A percentile compares a stretch with the other conserved stretches of the same genome.
phyloP scores from a whole-genome alignment of 2,797 vertebrate species.

The Eulemur albifrons region DNA sequence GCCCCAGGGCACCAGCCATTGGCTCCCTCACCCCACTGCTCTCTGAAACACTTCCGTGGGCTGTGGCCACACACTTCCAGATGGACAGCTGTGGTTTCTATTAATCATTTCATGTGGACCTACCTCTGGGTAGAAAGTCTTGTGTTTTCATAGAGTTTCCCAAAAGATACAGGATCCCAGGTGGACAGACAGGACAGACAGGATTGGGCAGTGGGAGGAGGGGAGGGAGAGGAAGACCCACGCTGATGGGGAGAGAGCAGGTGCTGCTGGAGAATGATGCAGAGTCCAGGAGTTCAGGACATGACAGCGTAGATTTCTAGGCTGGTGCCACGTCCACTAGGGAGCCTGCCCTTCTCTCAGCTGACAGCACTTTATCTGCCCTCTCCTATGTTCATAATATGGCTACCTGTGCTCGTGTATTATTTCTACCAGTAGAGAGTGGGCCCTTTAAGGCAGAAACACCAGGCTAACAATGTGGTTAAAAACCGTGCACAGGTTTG shows the following conservation, averaged over 20 bases:
- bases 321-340: too few species aligned
- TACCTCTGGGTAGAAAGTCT: background rate
- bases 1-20: background rate
- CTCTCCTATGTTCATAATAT: background rate
- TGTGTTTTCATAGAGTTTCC: background rate
- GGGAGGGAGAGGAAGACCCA: too few species aligned
- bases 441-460: background rate
- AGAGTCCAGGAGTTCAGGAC: background rate
- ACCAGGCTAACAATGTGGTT: background rate
- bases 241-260: fast-evolving
- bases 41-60: fast-evolving
- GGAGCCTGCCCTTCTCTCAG: background rate
- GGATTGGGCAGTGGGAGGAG: background rate
- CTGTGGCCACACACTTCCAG: background rate
- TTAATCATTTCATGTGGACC: background rate
- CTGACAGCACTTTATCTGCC: background rate
- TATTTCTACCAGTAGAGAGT: conserved; percentile 17
- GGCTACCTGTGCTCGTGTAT: background rate
- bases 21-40: fast-evolving
- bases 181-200: background rate
- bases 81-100: background rate
- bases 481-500: background rate
- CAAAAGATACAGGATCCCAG: background rate
- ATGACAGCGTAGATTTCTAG: too few species aligned
- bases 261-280: fast-evolving